phyloP scores from a whole-genome alignment of 2,113 vertebrate species.

The Mohoua ochrocephala region DNA sequence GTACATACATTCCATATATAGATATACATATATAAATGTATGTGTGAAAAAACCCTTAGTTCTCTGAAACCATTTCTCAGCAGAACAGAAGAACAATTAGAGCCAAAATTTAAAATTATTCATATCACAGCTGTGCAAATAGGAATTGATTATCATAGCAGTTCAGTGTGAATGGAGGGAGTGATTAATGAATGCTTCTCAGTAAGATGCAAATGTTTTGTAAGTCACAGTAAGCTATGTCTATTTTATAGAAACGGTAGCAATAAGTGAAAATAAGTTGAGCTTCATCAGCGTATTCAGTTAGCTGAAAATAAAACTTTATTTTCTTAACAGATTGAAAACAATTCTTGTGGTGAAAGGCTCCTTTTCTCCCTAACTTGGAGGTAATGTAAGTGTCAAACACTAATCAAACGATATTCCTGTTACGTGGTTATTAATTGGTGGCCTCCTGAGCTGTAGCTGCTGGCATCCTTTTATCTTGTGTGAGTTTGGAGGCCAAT shows the following conservation, averaged over 20 bases:
- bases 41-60: not conserved
- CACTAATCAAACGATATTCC: not conserved
- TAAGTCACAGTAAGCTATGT: constrained; percentile 35
- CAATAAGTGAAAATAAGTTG: constrained; percentile 36
- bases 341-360: not conserved
- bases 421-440: not conserved
- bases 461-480: not conserved
- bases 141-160: constrained; percentile 67
- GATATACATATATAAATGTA: not conserved
- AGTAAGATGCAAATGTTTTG: constrained; percentile 57
- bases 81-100: constrained; percentile 50
- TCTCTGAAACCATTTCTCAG: constrained; percentile 31
- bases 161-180: constrained; percentile 29
- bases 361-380: not conserved
- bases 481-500: not conserved
- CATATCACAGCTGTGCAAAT: constrained; percentile 51
- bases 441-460: not conserved
- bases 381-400: not conserved
- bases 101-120: constrained; percentile 60
- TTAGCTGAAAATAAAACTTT: constrained; percentile 53
- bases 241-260: constrained; percentile 49
- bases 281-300: constrained; percentile 25
- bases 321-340: not conserved
- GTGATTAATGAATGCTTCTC: constrained; percentile 68
- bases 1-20: not conserved